Evolutionary conservation across 2,797 vertebrate species (phyloP).

Genomic region (Urocyon cinereoargenteus): DNA sequence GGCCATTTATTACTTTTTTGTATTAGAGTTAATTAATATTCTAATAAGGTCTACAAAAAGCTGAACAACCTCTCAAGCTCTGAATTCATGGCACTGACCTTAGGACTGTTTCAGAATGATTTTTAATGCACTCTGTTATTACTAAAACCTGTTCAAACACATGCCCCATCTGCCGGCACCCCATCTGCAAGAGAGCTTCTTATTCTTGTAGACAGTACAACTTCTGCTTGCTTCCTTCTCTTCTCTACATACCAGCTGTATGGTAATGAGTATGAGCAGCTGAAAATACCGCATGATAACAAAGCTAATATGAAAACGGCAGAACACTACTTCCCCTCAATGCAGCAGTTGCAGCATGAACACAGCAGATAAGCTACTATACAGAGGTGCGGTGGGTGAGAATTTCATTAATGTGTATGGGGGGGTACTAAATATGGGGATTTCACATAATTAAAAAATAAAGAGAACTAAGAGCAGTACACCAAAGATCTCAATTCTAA

Average conservation of each 20-base stretch:
- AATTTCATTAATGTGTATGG: constrained; percentile 59
- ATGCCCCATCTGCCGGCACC: constrained; percentile 95
- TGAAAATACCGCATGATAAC: constrained; percentile 93
- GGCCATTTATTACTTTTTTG: constrained; percentile 82
- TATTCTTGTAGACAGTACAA: constrained; percentile 90
- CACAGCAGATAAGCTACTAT: constrained; percentile 96
- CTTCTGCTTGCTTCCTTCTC: constrained; percentile 91
- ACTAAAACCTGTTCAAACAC: constrained; percentile 93
- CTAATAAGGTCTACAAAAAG: constrained; percentile 88
- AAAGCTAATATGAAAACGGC: constrained; percentile 92
- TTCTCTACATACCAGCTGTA: constrained; percentile 98
- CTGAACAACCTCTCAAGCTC: constrained; percentile 89
- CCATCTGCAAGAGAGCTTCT: constrained; percentile 91
- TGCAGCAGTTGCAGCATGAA: constrained; percentile 93
- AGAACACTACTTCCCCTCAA: constrained; percentile 95
- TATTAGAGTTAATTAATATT: constrained; percentile 88
- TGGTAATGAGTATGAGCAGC: constrained; percentile 97
- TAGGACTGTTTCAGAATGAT: constrained; percentile 91
- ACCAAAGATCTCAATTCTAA: constrained; percentile 83
- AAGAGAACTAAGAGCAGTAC: constrained; percentile 79
- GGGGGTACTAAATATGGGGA: constrained; percentile 72
- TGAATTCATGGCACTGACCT: constrained; percentile 91
- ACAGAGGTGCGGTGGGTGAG: constrained; percentile 84
- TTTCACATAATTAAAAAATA: constrained; percentile 83
- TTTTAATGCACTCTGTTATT: constrained; percentile 93